Evolutionary conservation across 1,140 invertebrate species (phyloP).

Genomic region (Drosophila pseudoobscura): DNA sequence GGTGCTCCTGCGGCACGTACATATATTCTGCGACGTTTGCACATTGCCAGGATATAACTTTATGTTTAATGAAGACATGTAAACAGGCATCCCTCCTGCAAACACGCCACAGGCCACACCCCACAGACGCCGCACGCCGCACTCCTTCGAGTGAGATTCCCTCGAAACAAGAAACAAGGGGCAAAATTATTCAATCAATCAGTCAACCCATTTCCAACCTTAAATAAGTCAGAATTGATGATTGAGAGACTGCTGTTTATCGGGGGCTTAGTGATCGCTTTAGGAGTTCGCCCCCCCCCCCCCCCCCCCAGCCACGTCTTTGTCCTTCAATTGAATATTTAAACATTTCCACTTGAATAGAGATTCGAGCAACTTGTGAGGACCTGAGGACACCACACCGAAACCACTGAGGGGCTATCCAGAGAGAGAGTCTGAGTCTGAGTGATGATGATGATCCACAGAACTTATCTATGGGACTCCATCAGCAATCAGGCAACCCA

Average conservation of each 20-base stretch:
- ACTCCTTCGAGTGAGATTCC: slow-evolving; percentile 12
- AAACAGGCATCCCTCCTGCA: slow-evolving; percentile 21
- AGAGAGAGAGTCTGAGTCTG: no score
- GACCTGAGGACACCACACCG: no score
- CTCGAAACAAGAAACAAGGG: slow-evolving; percentile 22
- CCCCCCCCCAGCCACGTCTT: not conserved
- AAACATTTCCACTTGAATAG: no score
- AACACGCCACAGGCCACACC: not conserved
- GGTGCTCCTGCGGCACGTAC: slow-evolving; percentile 46
- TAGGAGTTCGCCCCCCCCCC: no score
- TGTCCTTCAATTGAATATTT: no score
- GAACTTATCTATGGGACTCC: no score
- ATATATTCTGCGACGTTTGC: slow-evolving; percentile 65
- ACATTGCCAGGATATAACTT: slow-evolving; percentile 78
- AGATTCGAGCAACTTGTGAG: no score
- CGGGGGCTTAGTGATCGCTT: not conserved
- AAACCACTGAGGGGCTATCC: no score
- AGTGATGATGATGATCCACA: no score
- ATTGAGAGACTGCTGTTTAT: slow-evolving; percentile 41
- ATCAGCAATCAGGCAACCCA: no score
- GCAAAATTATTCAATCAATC: slow-evolving; percentile 70
- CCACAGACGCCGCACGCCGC: not conserved
- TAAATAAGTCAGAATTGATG: slow-evolving; percentile 65
- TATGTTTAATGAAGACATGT: slow-evolving; percentile 77
- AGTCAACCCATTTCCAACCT: slow-evolving; percentile 68